phyloP scores from a whole-genome alignment of 2,797 vertebrate species.

The Scolopax rusticola region DNA sequence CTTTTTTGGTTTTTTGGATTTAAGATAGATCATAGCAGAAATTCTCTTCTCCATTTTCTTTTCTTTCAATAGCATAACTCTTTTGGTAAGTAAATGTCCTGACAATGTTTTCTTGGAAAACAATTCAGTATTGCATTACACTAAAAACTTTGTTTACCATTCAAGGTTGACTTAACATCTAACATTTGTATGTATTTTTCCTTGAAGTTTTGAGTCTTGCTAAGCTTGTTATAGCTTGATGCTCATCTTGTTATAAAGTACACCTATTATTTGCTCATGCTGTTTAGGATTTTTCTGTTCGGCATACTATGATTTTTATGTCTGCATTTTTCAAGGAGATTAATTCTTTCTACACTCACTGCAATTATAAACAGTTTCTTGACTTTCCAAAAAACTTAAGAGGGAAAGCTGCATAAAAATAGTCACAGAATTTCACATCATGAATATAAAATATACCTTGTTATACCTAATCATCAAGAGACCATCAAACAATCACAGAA shows the following conservation, averaged over 20 bases:
- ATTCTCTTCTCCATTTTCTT: not conserved
- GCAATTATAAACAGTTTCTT: not conserved
- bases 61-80: not conserved
- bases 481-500: not conserved
- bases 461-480: not conserved
- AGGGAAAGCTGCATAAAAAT: not conserved
- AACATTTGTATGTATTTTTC: not conserved
- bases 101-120: not conserved
- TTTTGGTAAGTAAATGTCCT: not conserved
- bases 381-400: not conserved
- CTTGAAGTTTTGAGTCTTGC: not conserved
- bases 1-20: not conserved
- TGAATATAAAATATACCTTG: not conserved
- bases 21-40: not conserved
- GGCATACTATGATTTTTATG: not conserved
- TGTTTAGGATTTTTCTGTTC: not conserved
- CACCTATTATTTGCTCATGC: not conserved
- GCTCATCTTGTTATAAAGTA: not conserved
- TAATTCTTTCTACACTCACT: not conserved
- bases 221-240: not conserved
- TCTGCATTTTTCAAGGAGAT: not conserved
- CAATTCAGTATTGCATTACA: not conserved
- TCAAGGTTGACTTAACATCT: not conserved
- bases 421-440: not conserved
- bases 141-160: not conserved